Conservation (phyloP, 2,888 invertebrate genomes). For the Metallyticus violacea region DNA sequence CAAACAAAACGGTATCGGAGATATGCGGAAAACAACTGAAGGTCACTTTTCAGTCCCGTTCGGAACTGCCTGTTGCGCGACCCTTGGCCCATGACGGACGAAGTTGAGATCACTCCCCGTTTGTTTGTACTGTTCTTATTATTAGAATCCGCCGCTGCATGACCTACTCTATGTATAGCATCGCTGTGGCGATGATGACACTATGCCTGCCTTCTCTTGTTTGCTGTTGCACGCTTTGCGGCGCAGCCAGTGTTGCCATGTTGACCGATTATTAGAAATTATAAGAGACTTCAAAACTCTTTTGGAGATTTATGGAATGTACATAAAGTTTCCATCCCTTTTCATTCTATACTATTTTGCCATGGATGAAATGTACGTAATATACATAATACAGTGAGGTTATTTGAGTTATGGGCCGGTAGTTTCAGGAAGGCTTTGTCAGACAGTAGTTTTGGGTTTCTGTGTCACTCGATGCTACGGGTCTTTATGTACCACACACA, state of each 20-base stretch:
- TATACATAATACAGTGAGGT: too few relatives aligned
- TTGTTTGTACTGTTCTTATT: background rate
- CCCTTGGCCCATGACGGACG: background rate
- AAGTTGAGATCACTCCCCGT: background rate
- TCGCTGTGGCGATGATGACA: background rate
- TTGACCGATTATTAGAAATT: too few relatives aligned
- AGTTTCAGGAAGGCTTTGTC: too few relatives aligned
- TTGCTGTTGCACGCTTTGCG: background rate
- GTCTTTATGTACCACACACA: too few relatives aligned
- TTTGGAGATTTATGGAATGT: too few relatives aligned
- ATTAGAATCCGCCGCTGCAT: background rate
- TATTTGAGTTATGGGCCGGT: too few relatives aligned
- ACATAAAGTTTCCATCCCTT: too few relatives aligned
- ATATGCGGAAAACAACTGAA: background rate
- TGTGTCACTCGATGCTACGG: too few relatives aligned
- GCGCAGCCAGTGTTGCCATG: background rate
- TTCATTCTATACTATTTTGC: too few relatives aligned
- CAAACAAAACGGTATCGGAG: background rate
- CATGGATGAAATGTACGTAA: too few relatives aligned
- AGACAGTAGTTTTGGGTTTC: too few relatives aligned
- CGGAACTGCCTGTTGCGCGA: background rate
- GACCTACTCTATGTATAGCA: background rate
- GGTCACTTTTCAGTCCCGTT: background rate
- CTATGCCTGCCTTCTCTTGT: background rate
- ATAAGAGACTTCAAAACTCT: too few relatives aligned